phyloP scores from a whole-genome alignment of 2,797 vertebrate genomes.

The Onychomys torridus region DNA sequence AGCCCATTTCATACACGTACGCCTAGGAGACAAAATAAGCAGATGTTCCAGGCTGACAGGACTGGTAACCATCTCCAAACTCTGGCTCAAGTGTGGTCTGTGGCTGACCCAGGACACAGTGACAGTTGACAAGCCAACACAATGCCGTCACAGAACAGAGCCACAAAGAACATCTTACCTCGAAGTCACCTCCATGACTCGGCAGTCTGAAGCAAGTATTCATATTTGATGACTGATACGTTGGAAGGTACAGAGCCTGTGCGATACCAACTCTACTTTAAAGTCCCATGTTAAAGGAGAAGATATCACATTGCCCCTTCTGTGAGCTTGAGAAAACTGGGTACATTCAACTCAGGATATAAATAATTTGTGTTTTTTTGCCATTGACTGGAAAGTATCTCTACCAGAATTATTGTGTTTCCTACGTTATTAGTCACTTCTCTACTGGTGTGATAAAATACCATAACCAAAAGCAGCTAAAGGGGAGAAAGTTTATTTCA shows the following conservation, averaged over 20 bases:
- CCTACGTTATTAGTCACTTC: neutral
- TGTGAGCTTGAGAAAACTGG: neutral
- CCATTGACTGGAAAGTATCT: neutral
- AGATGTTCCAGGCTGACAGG: neutral
- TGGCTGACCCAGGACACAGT: neutral
- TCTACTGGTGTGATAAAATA: neutral
- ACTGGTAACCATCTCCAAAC: rapidly evolving
- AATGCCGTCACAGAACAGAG: neutral
- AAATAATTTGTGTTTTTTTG: neutral
- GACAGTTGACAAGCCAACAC: neutral
- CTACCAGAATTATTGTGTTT: neutral
- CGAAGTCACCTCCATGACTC: no score
- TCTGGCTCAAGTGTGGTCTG: neutral
- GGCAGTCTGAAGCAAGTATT: neutral
- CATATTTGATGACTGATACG: neutral
- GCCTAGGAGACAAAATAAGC: constrained; percentile 82
- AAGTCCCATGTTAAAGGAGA: neutral
- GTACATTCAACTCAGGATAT: neutral
- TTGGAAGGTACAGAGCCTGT: neutral
- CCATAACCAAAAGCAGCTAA: neutral
- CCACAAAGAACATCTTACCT: neutral
- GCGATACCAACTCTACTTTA: neutral
- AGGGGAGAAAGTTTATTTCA: no score
- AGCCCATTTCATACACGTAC: constrained; percentile 91
- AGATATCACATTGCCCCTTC: neutral